Conservation (phyloP, 2,888 invertebrate genomes). For the Myopa tessellatipennis region DNA sequence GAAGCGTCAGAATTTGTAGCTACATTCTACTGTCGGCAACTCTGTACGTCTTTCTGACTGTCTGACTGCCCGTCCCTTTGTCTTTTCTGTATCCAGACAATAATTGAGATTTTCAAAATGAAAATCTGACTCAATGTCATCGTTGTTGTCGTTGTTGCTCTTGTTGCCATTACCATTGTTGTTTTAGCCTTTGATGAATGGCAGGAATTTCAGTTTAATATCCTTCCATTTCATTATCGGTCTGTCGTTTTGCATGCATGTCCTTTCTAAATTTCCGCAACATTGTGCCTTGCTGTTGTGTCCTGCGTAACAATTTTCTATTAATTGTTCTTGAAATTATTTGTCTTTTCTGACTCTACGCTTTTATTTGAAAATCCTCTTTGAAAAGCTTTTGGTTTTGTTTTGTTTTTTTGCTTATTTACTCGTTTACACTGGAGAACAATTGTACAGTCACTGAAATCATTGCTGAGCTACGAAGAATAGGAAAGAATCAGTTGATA, state of each 20-base stretch:
- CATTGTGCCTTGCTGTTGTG: no score
- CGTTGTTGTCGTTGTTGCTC: not conserved
- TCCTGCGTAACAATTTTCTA: not conserved
- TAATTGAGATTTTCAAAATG: not conserved
- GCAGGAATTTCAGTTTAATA: not conserved
- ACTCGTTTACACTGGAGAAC: no score
- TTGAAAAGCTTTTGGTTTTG: no score
- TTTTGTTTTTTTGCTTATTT: no score
- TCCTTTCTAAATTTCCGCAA: not conserved
- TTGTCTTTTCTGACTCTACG: not conserved
- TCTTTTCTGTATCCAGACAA: not conserved
- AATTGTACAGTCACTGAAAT: no score
- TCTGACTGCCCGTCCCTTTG: not conserved
- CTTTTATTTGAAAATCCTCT: no score
- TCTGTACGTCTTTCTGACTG: not conserved
- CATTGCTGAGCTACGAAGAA: no score
- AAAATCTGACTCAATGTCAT: not conserved
- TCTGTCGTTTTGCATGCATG: not conserved
- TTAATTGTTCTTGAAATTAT: not conserved
- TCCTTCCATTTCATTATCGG: conserved; percentile 7
- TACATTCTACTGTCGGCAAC: not conserved
- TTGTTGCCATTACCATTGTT: not conserved
- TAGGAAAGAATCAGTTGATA: no score
- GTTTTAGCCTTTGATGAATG: conserved; percentile 5
- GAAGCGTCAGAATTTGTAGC: not conserved